Evolutionary conservation across 1,140 invertebrate species (phyloP).

Genomic region (Homalodisca vitripennis): DNA sequence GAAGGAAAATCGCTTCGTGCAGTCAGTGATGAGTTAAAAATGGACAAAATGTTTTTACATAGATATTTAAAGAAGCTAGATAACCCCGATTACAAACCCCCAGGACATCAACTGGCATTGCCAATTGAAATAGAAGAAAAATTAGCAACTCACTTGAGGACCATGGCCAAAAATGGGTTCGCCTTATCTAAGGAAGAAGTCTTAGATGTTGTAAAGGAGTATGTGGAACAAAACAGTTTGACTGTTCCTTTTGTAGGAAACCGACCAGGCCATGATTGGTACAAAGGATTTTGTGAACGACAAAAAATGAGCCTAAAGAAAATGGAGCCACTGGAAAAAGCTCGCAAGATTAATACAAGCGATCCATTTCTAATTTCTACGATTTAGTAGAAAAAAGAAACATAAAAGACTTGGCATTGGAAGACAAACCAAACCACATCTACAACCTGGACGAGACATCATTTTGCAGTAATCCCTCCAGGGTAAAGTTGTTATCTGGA

Average conservation of each 20-base stretch:
- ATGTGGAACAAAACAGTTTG: not conserved
- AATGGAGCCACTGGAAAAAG: constrained; percentile 11
- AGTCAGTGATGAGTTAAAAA: no score
- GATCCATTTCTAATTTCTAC: constrained; percentile 39
- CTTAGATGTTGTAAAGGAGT: not conserved
- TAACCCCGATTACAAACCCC: no score
- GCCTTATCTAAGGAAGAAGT: not conserved
- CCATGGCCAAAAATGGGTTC: constrained; percentile 11
- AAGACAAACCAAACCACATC: constrained; percentile 33
- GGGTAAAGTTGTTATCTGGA: constrained; percentile 21
- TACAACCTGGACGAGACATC: constrained; percentile 36
- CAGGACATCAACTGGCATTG: not conserved
- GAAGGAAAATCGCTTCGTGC: no score
- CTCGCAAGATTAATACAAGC: constrained; percentile 11
- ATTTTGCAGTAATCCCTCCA: constrained; percentile 23
- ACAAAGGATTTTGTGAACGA: not conserved
- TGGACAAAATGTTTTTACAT: no score
- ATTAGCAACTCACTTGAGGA: not conserved
- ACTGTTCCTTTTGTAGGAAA: not conserved
- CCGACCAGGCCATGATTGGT: constrained; percentile 7
- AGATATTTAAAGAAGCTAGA: no score
- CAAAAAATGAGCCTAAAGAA: constrained; percentile 25
- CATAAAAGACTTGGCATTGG: constrained; percentile 29
- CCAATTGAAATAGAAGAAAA: not conserved
- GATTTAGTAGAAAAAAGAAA: constrained; percentile 12